These are phyloP conservation scores for Muscicapa adusta DNA, from an alignment of 2,113 vertebrate species.

Conservation along the genomic window DNA sequence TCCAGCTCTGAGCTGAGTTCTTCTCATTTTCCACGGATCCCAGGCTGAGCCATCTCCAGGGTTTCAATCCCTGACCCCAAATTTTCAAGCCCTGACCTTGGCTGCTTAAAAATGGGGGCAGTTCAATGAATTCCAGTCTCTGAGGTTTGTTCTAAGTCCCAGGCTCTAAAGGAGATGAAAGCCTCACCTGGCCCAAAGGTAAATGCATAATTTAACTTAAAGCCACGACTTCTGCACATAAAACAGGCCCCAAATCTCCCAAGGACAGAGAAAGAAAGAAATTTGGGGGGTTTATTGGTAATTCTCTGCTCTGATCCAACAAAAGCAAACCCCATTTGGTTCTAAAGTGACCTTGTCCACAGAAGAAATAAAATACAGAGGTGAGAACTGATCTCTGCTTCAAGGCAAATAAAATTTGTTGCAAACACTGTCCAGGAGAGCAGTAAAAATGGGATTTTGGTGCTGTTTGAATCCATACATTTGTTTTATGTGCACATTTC, in stretches of 20 bases:
- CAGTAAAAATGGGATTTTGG: not conserved
- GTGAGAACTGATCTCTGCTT: not conserved
- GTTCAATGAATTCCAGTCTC: not conserved
- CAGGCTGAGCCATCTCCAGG: not conserved
- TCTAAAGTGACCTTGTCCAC: not conserved
- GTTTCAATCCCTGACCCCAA: not conserved
- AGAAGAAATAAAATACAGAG: not conserved
- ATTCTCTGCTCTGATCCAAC: not conserved
- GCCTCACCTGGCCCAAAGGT: not conserved
- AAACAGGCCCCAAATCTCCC: not conserved
- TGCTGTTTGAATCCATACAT: not conserved
- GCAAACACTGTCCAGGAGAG: not conserved
- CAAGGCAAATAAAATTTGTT: not conserved
- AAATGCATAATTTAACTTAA: not conserved
- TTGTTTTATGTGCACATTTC: slow-evolving; percentile 1
- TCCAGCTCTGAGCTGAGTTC: not conserved
- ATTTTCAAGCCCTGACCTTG: not conserved
- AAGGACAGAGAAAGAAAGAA: not conserved
- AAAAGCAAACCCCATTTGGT: not conserved
- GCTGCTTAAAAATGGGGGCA: not conserved
- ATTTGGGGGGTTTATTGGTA: not conserved
- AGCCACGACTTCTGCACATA: not conserved
- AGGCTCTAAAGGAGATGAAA: not conserved
- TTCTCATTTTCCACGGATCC: not conserved
- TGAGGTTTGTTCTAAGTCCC: not conserved